Evolutionary conservation across 1,140 invertebrate genomes (phyloP), one percentile per base, ranked within the genome.

Genomic region (Globodera ellingtonae): DNA sequence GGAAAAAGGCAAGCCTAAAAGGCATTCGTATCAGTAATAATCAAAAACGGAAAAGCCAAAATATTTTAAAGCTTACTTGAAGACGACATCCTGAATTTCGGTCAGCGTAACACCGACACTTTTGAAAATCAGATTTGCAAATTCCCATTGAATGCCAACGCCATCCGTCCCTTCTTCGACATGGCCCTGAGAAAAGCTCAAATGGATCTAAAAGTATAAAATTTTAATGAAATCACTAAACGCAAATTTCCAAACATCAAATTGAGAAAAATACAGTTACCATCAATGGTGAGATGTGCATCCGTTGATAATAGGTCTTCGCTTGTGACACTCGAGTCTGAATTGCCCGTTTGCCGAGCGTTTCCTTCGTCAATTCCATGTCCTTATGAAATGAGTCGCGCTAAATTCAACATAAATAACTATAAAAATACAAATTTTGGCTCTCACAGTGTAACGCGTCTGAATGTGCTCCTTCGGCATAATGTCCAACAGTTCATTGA

Each of bases 201-300:
- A 89, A 84, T 94, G 94, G 81, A 94, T 93, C 93, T 94, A 84
- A 35, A 85, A 90, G 87, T 50, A 74, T 62, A 48, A 79, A 50
- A 15, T 18, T 2, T 9, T 13, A 35, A 79, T 44, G n/a, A 52
- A 75, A 15, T 10, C 10, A 18, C 24, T 35, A 35, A 35, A 6
- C 15, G 62, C 8, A 67, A 35, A 62, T 62, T 7, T 8, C 73
- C 15, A 92, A 24, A 24, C 24, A 24, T 24, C 24, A 24, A 24
- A 24, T 24, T 24, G 24, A 24, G 24, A 24, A 35, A 35, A 35
- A 35, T 3, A 35, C 35, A 3, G 35, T 35, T 35, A 97, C 94
- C 92, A 98, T 98, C 4, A 98, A 91, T 15, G 97, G 97, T 10
- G 96, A 98, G 87, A 98, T 94, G 91, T 99, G 97, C 4, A 99